phyloP scores from a whole-genome alignment of 2,888 invertebrate species.

The Oscheius sp. region DNA sequence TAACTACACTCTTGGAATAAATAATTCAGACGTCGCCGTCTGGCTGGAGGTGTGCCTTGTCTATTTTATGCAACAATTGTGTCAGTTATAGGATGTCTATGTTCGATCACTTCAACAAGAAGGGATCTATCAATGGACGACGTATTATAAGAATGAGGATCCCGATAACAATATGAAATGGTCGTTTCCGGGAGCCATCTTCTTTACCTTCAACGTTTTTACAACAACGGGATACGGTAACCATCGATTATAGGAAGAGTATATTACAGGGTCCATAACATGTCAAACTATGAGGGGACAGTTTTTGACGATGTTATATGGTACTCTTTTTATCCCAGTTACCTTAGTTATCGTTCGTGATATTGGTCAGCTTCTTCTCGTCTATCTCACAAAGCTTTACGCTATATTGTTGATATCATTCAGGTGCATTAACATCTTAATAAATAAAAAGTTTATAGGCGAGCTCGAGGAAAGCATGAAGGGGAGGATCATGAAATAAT shows the following conservation, averaged over 20 bases:
- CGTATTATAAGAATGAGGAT: constrained; percentile 49
- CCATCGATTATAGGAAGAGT: neutral
- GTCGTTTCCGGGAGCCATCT: constrained; percentile 50
- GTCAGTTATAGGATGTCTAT: constrained; percentile 45
- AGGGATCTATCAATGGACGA: constrained; percentile 46
- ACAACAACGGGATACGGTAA: constrained; percentile 57
- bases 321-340: constrained; percentile 48
- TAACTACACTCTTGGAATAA: constrained; percentile 3
- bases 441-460: constrained; percentile 28
- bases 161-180: constrained; percentile 46
- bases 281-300: constrained; percentile 46
- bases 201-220: constrained; percentile 55
- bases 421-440: constrained; percentile 25
- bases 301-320: constrained; percentile 45
- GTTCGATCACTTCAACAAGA: constrained; percentile 47
- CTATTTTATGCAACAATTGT: neutral
- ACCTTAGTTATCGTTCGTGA: constrained; percentile 55
- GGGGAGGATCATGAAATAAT: constrained; percentile 53
- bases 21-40: neutral
- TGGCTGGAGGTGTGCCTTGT: constrained; percentile 4
- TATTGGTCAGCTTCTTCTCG: constrained; percentile 51
- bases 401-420: constrained; percentile 43
- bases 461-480: constrained; percentile 43
- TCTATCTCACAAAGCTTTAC: constrained; percentile 53
- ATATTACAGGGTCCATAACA: constrained; percentile 46